These are phyloP conservation scores for Egretta garzetta DNA, from an alignment of 2,113 vertebrate species.

Conservation along the genomic window DNA sequence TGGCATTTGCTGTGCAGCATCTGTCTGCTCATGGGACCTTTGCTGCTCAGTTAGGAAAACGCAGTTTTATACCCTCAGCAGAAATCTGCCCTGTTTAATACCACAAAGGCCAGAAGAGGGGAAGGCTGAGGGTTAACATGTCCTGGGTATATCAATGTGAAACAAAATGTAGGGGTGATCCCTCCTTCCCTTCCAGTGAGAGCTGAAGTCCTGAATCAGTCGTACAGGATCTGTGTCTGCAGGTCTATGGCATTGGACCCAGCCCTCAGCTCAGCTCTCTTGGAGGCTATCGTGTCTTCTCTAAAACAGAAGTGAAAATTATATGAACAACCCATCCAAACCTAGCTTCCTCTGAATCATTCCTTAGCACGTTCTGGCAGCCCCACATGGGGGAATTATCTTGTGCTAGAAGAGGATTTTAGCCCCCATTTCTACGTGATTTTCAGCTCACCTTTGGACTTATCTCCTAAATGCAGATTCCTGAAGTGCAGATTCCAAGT, in stretches of 20 bases:
- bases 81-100: background rate
- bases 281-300: background rate
- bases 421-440: background rate
- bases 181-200: background rate
- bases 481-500: background rate
- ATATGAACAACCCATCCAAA: background rate
- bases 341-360: background rate
- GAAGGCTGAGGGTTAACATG: background rate
- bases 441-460: background rate
- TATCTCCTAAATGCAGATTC: background rate
- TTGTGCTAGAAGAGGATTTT: background rate
- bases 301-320: background rate
- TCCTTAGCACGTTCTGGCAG: background rate
- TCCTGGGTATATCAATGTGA: background rate
- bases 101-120: background rate
- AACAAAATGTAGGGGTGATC: background rate
- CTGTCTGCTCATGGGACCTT: background rate
- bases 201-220: background rate
- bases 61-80: background rate
- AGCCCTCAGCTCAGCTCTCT: background rate
- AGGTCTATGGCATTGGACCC: background rate
- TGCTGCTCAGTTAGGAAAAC: background rate
- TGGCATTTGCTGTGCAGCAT: background rate
- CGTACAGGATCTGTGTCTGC: background rate
- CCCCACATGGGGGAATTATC: rapidly evolving